These are phyloP conservation scores for Argyresthia goedartella DNA, from an alignment of 2,888 invertebrate species.

Conservation along the genomic window DNA sequence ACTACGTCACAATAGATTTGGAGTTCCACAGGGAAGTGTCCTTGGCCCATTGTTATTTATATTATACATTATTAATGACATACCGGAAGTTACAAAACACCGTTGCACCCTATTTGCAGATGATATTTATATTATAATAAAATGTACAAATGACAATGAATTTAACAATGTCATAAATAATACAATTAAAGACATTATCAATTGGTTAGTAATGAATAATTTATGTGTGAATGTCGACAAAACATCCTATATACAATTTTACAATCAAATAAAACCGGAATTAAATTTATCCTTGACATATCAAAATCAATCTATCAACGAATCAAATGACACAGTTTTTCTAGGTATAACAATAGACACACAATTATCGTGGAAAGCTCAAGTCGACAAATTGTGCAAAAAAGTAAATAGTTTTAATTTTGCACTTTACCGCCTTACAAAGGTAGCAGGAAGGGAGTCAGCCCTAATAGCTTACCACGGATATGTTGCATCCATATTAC, in stretches of 20 bases:
- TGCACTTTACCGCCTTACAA: slow-evolving; percentile 8
- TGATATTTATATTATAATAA: slow-evolving; percentile 9
- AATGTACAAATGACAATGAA: slow-evolving; percentile 4
- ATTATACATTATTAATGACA: slow-evolving; percentile 9
- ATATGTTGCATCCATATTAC: slow-evolving; percentile 9
- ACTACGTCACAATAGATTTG: not conserved
- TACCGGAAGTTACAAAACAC: slow-evolving; percentile 1
- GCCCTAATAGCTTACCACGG: slow-evolving; percentile 8
- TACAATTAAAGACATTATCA: slow-evolving; percentile 1
- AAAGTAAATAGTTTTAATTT: slow-evolving; percentile 8
- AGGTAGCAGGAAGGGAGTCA: slow-evolving; percentile 5
- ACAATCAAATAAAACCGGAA: not conserved
- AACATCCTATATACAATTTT: not conserved
- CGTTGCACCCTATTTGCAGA: slow-evolving; percentile 21
- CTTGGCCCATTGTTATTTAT: slow-evolving; percentile 9
- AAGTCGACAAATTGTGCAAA: slow-evolving; percentile 6
- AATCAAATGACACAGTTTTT: not conserved
- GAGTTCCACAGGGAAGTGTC: slow-evolving; percentile 9
- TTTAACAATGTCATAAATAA: slow-evolving; percentile 4
- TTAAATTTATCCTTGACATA: not conserved
- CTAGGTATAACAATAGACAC: not conserved
- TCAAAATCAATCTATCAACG: not conserved
- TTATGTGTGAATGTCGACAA: not conserved
- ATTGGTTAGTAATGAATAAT: slow-evolving; percentile 9
- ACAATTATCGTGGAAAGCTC: not conserved